Evolutionary conservation across 2,113 vertebrate genomes (phyloP).

Genomic region (Setophaga coronata): DNA sequence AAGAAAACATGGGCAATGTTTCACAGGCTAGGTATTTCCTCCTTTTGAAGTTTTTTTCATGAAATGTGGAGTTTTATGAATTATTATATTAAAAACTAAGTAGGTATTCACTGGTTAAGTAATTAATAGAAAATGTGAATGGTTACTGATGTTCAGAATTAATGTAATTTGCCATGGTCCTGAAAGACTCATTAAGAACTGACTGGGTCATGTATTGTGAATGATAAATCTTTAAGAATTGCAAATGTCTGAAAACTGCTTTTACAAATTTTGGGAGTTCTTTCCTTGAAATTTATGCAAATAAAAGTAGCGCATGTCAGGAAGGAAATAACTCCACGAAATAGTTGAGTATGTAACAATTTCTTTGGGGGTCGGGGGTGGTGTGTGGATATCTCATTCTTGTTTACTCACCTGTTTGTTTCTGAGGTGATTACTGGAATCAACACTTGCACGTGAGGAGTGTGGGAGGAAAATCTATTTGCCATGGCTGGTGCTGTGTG

Average conservation of each 20-base stretch:
- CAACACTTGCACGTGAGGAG: neutral
- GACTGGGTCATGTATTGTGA: neutral
- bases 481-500: neutral
- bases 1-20: neutral
- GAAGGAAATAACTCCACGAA: neutral
- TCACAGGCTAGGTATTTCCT: neutral
- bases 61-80: neutral
- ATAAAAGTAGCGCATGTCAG: neutral
- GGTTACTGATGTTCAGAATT: neutral
- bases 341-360: neutral
- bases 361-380: fast-evolving
- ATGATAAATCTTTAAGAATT: neutral
- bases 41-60: neutral
- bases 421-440: neutral
- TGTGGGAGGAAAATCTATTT: neutral
- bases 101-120: neutral
- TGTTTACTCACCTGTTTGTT: conserved; percentile 35
- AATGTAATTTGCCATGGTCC: neutral
- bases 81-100: neutral
- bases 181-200: neutral
- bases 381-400: neutral
- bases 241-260: neutral
- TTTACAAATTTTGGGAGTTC: neutral
- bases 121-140: neutral
- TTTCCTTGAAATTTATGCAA: neutral